Percentiles rank a stretch among this genome's conserved stretches.
Conservation (phyloP, 30 jellyfish, hydroid and myxozoan species). For the Chrysaora quinquecirrha region DNA sequence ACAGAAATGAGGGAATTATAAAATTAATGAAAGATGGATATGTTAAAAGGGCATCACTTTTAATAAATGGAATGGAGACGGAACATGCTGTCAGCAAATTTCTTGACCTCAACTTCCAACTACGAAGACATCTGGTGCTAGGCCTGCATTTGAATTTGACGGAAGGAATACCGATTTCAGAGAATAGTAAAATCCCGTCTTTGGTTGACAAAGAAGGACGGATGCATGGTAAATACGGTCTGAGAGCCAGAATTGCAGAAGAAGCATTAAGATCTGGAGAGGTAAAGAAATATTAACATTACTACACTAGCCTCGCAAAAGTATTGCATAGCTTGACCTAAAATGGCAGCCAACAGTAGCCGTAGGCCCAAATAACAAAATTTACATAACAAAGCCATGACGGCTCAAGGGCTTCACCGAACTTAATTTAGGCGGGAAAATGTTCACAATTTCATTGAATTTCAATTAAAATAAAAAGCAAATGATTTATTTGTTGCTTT, state of each 20-base stretch:
- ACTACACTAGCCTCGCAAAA: too few relatives aligned
- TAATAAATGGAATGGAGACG: slow-evolving; percentile 53
- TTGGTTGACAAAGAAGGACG: slow-evolving; percentile 38
- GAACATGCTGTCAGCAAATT: slow-evolving; percentile 45
- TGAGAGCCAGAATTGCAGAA: slow-evolving; percentile 27
- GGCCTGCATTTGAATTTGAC: slow-evolving; percentile 91
- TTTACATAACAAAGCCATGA: too few relatives aligned
- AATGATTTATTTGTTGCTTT: too few relatives aligned
- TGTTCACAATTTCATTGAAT: too few relatives aligned
- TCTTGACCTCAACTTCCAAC: background rate
- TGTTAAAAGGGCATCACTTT: slow-evolving; percentile 55
- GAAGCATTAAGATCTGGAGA: too few relatives aligned
- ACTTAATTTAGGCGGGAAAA: too few relatives aligned
- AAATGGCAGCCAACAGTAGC: too few relatives aligned
- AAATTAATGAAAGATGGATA: slow-evolving; percentile 44
- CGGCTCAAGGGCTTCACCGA: too few relatives aligned
- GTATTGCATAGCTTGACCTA: too few relatives aligned
- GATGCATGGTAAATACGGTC: slow-evolving; percentile 41
- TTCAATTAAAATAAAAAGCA: too few relatives aligned
- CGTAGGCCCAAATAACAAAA: too few relatives aligned
- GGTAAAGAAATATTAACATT: too few relatives aligned
- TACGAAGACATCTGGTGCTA: background rate
- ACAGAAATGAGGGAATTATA: slow-evolving; percentile 70
- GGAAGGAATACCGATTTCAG: slow-evolving; percentile 81
- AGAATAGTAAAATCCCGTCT: slow-evolving; percentile 36